phyloP scores from a whole-genome alignment of 2,113 vertebrate species.

The Lucifuga dentata region DNA sequence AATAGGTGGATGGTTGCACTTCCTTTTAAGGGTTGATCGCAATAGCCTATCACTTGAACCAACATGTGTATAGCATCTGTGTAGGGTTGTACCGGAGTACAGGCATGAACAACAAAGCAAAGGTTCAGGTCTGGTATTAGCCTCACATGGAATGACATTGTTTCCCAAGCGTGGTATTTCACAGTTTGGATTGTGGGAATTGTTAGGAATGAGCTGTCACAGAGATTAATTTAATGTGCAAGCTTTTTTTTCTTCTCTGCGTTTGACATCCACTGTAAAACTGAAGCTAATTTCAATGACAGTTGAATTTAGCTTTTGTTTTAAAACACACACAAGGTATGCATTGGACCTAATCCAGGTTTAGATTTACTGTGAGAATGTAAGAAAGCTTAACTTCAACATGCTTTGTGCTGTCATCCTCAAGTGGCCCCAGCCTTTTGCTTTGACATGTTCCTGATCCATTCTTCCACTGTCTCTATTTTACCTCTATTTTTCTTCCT shows the following conservation, averaged over 20 bases:
- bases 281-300: conserved; percentile 47
- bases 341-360: conserved; percentile 61
- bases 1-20: conserved; percentile 72
- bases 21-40: conserved; percentile 82
- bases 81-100: conserved; percentile 47
- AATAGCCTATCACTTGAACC: conserved; percentile 57
- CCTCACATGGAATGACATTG: conserved; percentile 36
- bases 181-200: conserved; percentile 62
- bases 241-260: not conserved
- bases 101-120: conserved; percentile 29
- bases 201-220: conserved; percentile 68
- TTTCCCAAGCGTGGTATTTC: conserved; percentile 43
- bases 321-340: conserved; percentile 51
- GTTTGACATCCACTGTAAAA: conserved; percentile 46
- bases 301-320: conserved; percentile 60
- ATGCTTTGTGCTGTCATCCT: conserved; percentile 27
- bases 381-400: conserved; percentile 48
- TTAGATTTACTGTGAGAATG: conserved; percentile 66
- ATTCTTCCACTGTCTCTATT: conserved; percentile 54
- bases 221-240: conserved; percentile 46
- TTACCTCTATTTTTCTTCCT: conserved; percentile 51
- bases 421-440: conserved; percentile 57
- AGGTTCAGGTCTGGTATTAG: conserved; percentile 51
- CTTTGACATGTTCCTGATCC: conserved; percentile 64
- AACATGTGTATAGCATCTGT: conserved; percentile 71